phyloP scores from a whole-genome alignment of 2,888 invertebrate species.

The Andrena camellia region DNA sequence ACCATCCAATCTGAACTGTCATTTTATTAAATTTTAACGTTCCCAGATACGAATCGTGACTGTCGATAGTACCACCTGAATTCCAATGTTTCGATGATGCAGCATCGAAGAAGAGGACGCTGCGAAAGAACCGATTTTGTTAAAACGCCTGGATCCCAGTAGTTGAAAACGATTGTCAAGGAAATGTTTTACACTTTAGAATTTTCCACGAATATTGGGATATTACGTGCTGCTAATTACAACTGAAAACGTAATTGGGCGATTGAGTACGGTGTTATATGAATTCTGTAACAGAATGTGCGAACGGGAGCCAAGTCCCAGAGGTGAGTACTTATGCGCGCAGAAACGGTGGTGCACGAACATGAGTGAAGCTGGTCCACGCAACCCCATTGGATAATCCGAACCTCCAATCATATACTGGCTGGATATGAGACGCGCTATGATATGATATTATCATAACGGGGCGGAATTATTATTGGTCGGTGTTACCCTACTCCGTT shows the following conservation, averaged over 20 bases:
- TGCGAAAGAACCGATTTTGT: too few relatives aligned
- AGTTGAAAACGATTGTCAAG: too few relatives aligned
- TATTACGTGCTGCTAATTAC: not conserved
- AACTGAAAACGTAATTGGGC: not conserved
- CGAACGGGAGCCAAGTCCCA: not conserved
- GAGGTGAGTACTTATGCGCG: not conserved
- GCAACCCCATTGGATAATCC: slow-evolving; percentile 77
- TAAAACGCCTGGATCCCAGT: too few relatives aligned
- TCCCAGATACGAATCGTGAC: not conserved
- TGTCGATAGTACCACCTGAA: not conserved
- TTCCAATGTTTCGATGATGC: not conserved
- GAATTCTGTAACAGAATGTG: not conserved
- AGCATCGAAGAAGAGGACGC: too few relatives aligned
- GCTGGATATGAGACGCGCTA: slow-evolving; percentile 80
- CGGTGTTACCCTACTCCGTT: slow-evolving; percentile 78
- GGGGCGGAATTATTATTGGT: slow-evolving; percentile 84
- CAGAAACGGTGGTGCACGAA: slow-evolving; percentile 48
- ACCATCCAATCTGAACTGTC: too few relatives aligned
- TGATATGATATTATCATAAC: slow-evolving; percentile 85
- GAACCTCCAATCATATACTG: slow-evolving; percentile 81
- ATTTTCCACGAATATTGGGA: too few relatives aligned
- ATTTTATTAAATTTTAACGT: not conserved
- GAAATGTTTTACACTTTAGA: too few relatives aligned
- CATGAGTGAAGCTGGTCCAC: slow-evolving; percentile 46
- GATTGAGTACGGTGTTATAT: not conserved